phyloP scores from a whole-genome alignment of 2,888 invertebrate genomes.

The Boloria selene region DNA sequence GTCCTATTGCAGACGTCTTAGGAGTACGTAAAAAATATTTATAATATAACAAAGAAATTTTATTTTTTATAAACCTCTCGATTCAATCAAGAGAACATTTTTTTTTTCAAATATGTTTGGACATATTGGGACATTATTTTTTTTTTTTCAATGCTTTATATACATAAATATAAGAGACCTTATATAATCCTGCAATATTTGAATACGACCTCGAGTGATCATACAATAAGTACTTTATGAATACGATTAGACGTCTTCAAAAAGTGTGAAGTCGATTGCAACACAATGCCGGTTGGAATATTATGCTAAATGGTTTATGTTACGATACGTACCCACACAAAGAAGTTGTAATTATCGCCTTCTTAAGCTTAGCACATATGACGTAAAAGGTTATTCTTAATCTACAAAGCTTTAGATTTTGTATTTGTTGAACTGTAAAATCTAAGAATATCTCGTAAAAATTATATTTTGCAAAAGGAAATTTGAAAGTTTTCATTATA shows the following conservation, averaged over 20 bases:
- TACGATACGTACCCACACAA: constrained; percentile 49
- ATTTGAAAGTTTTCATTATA: too few species aligned
- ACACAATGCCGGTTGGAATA: constrained; percentile 44
- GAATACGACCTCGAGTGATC: not conserved
- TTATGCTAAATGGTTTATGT: constrained; percentile 42
- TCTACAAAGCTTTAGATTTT: not conserved
- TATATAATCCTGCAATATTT: too few species aligned
- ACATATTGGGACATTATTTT: too few species aligned
- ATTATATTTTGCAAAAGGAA: not conserved
- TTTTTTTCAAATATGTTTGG: too few species aligned
- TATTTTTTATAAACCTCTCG: too few species aligned
- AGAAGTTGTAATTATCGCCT: constrained; percentile 56
- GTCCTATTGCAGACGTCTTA: too few species aligned
- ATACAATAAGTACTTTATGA: constrained; percentile 1
- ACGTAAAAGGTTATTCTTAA: not conserved
- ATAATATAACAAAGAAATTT: too few species aligned
- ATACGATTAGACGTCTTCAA: constrained; percentile 25
- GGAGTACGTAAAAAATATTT: too few species aligned
- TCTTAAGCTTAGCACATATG: constrained; percentile 41
- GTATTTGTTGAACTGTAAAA: not conserved
- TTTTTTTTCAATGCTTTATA: too few species aligned
- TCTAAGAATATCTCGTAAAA: not conserved
- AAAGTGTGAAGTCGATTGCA: constrained; percentile 47
- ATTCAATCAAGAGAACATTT: too few species aligned
- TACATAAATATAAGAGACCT: too few species aligned